Evolutionary conservation across 2,797 vertebrate species (phyloP).

Genomic region (Mus spretus): DNA sequence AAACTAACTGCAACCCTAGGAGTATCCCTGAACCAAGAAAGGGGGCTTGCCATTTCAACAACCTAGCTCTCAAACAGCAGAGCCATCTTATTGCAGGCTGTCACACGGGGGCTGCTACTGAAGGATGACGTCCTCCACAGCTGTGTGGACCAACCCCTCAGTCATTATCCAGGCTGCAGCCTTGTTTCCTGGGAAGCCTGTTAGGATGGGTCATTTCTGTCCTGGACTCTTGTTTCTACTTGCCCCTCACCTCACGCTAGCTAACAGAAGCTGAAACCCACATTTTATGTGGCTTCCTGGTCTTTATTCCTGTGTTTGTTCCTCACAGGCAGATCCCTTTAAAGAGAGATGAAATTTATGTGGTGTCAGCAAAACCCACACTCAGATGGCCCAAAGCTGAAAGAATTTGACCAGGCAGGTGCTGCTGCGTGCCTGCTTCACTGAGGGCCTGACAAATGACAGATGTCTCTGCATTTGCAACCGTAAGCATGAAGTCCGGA

Average conservation of each 20-base stretch:
- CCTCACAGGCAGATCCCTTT: conserved; percentile 9
- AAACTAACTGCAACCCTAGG: conserved; percentile 45
- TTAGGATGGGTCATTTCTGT: neutral
- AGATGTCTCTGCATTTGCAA: conserved; percentile 63
- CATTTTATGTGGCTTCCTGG: conserved; percentile 65
- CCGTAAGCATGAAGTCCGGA: neutral
- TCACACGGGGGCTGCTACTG: neutral
- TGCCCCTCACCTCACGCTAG: neutral
- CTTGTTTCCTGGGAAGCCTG: neutral
- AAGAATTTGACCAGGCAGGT: conserved; percentile 67
- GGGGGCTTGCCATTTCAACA: neutral
- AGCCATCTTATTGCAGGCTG: neutral
- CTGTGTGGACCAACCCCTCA: neutral
- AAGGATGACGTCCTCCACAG: neutral
- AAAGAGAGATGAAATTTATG: conserved; percentile 64
- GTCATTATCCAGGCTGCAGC: neutral
- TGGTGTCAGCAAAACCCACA: conserved; percentile 58
- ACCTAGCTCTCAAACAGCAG: neutral
- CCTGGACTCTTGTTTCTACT: neutral
- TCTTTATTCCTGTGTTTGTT: conserved; percentile 57
- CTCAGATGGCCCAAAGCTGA: conserved; percentile 52
- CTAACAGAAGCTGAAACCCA: conserved; percentile 60
- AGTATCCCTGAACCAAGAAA: conserved; percentile 13
- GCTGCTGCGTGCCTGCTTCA: conserved; percentile 20
- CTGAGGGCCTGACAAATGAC: conserved; percentile 47